A percentile compares a stretch with the other conserved stretches of the same genome.
phyloP scores from a whole-genome alignment of 2,888 invertebrate genomes.

The Philhelius pedissequus region DNA sequence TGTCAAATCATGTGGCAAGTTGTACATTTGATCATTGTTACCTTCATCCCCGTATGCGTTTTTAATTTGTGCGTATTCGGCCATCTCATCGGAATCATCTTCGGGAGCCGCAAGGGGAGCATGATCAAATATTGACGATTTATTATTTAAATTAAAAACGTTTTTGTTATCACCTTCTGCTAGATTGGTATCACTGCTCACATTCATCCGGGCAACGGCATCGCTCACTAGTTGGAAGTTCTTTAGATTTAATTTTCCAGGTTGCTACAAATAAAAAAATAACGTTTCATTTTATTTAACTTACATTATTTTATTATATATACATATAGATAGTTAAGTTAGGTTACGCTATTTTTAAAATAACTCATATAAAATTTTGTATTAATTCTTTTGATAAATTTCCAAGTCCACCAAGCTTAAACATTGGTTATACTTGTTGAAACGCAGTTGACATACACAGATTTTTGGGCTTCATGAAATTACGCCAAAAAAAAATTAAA shows the following conservation, averaged over 20 bases:
- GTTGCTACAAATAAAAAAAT: constrained; percentile 82
- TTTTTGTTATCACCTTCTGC: constrained; percentile 77
- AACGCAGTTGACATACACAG: too few relatives aligned
- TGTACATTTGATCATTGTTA: constrained; percentile 81
- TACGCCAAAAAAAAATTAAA: too few relatives aligned
- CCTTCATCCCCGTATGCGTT: constrained; percentile 83
- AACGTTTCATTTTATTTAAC: background rate
- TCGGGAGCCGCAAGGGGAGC: constrained; percentile 89
- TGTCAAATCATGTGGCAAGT: constrained; percentile 84
- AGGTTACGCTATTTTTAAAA: too few relatives aligned
- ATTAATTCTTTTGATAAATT: too few relatives aligned
- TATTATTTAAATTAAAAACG: constrained; percentile 69
- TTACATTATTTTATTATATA: background rate
- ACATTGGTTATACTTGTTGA: too few relatives aligned
- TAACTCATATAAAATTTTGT: too few relatives aligned
- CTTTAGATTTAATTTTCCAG: constrained; percentile 93
- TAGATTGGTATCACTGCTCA: constrained; percentile 80
- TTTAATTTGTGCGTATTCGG: constrained; percentile 86
- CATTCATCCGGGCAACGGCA: constrained; percentile 87
- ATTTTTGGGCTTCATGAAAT: too few relatives aligned
- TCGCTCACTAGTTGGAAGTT: constrained; percentile 94
- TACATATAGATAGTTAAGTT: too few relatives aligned
- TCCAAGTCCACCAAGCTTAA: too few relatives aligned
- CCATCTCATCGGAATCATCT: constrained; percentile 84
- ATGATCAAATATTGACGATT: constrained; percentile 81